Percentiles rank a stretch among this genome's conserved stretches.
Conservation (phyloP, 2,113 vertebrate genomes). For the Hirundichthys speculiger region DNA sequence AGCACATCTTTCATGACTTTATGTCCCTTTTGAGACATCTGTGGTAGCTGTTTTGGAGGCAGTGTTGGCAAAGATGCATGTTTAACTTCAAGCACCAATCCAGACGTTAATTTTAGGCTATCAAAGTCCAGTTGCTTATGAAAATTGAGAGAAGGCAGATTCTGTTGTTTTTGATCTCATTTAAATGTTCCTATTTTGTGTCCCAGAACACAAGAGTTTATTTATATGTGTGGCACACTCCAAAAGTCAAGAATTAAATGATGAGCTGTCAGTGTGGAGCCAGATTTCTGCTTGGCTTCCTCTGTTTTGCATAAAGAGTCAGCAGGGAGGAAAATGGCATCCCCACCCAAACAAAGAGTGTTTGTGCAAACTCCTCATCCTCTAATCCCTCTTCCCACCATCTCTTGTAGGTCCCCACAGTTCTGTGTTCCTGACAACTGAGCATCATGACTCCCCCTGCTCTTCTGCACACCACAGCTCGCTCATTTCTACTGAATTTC, state of each 20-base stretch:
- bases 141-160: conserved; percentile 37
- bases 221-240: conserved; percentile 54
- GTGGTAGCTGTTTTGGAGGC: conserved; percentile 39
- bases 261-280: conserved; percentile 59
- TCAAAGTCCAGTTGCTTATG: conserved; percentile 34
- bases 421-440: conserved; percentile 32
- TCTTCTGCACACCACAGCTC: conserved; percentile 40
- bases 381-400: conserved; percentile 31
- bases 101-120: conserved; percentile 34
- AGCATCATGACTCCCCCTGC: conserved; percentile 37
- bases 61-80: conserved; percentile 40
- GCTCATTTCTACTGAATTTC: conserved; percentile 62
- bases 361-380: conserved; percentile 32
- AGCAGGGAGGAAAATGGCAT: conserved; percentile 47
- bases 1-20: conserved; percentile 58
- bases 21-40: conserved; percentile 60
- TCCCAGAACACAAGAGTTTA: conserved; percentile 39
- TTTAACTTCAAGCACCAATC: conserved; percentile 30
- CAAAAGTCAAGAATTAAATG: conserved; percentile 59
- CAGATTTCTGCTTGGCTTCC: conserved; percentile 49
- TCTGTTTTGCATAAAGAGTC: conserved; percentile 64
- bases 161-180: conserved; percentile 38
- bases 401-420: conserved; percentile 25
- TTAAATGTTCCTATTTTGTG: conserved; percentile 21
- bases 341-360: conserved; percentile 44